A percentile compares a stretch with the other conserved stretches of the same genome.
phyloP scores from a whole-genome alignment of 2,113 vertebrate species.

The Dasyornis broadbenti region DNA sequence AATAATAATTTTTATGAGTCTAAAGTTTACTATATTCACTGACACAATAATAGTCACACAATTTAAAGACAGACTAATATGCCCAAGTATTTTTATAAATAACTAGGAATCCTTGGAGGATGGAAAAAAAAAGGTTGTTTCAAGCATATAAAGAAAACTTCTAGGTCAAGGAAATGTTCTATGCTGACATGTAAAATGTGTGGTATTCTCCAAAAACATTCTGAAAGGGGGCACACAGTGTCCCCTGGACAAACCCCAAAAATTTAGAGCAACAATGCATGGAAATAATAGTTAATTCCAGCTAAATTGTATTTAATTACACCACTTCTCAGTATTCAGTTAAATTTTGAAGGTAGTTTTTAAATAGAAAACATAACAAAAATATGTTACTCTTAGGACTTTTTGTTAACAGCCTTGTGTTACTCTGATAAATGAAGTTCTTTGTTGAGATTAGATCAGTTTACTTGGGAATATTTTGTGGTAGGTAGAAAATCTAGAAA shows the following conservation, averaged over 20 bases:
- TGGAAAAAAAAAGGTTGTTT: background rate
- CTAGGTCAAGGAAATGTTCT: background rate
- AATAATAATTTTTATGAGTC: background rate
- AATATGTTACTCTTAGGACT: background rate
- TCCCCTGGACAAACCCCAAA: background rate
- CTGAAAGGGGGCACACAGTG: background rate
- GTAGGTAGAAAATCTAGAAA: slow-evolving; percentile 28
- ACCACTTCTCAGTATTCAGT: background rate
- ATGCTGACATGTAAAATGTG: background rate
- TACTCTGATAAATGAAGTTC: slow-evolving; percentile 17
- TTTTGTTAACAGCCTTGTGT: background rate
- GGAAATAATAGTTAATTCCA: background rate
- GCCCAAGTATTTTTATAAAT: background rate
- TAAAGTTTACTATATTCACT: background rate
- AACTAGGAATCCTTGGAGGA: background rate
- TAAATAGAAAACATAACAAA: background rate
- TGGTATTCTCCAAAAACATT: background rate
- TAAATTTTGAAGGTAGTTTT: background rate
- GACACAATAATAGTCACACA: background rate
- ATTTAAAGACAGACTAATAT: background rate
- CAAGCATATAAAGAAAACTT: background rate
- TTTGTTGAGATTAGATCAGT: slow-evolving; percentile 34
- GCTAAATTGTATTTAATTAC: background rate
- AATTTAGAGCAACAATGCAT: background rate
- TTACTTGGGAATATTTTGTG: background rate